A percentile compares a stretch with the other conserved stretches of the same genome.
Conservation (phyloP, 2,888 invertebrate genomes). For the Enchytraeus crypticus region DNA sequence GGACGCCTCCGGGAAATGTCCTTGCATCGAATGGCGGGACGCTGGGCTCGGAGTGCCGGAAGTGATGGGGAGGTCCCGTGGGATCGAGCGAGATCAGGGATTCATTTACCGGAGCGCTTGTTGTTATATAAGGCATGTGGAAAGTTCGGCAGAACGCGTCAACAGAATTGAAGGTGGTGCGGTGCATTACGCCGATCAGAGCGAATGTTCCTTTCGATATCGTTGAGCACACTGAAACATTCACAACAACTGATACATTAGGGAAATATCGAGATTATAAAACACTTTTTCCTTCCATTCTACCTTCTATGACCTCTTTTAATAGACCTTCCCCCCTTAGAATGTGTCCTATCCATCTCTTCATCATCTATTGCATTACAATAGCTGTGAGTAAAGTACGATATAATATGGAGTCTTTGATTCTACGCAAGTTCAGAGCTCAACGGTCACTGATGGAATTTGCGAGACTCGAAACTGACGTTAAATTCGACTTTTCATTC, state of each 20-base stretch:
- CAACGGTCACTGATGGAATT: no score
- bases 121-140: constrained; percentile 26
- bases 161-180: constrained; percentile 10
- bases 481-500: no score
- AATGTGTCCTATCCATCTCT: no score
- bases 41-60: not conserved
- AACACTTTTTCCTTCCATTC: no score
- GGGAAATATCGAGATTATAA: not conserved
- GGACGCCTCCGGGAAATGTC: not conserved
- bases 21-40: not conserved
- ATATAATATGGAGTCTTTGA: no score
- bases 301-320: no score
- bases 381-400: no score
- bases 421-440: no score
- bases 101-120: constrained; percentile 12
- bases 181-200: constrained; percentile 17
- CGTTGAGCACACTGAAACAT: constrained; percentile 21
- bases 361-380: no score
- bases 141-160: constrained; percentile 16
- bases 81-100: not conserved
- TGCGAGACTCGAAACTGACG: no score
- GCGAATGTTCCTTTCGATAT: constrained; percentile 21
- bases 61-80: not conserved
- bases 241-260: no score
- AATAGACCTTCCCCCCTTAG: no score